These are phyloP conservation scores for Notothenia rossii DNA, from an alignment of 2,113 vertebrate genomes.

Conservation along the genomic window DNA sequence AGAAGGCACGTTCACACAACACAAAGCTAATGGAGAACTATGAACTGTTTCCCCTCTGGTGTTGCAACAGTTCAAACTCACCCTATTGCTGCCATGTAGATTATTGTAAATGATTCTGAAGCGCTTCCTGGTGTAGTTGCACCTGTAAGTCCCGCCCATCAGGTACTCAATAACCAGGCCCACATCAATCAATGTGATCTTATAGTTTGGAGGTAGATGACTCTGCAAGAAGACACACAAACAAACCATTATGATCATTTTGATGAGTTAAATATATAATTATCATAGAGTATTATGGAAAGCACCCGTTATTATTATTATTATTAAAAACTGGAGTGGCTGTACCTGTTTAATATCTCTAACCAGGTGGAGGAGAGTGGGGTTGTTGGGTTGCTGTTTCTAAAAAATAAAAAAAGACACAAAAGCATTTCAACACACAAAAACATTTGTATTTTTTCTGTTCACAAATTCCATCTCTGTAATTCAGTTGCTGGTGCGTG, in stretches of 20 bases:
- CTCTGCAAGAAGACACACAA: constrained; percentile 82
- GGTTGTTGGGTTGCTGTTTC: constrained; percentile 97
- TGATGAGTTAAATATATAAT: too few relatives aligned
- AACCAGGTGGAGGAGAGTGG: constrained; percentile 94
- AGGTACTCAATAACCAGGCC: constrained; percentile 97
- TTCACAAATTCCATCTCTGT: background rate
- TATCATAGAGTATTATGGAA: too few relatives aligned
- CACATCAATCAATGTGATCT: constrained; percentile 96
- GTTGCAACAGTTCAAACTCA: constrained; percentile 64
- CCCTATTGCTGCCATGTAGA: constrained; percentile 93
- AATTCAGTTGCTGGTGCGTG: background rate
- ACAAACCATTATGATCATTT: background rate
- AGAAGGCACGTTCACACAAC: background rate
- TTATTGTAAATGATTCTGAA: constrained; percentile 98
- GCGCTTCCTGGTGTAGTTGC: constrained; percentile 96
- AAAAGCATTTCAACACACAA: background rate
- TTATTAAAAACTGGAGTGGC: too few relatives aligned
- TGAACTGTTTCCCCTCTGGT: background rate
- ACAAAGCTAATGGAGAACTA: background rate
- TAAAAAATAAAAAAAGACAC: constrained; percentile 66
- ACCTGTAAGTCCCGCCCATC: constrained; percentile 98
- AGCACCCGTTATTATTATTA: too few relatives aligned
- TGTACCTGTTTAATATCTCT: constrained; percentile 97
- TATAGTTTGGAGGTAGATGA: constrained; percentile 97
- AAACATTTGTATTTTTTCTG: background rate